phyloP scores from a whole-genome alignment of 2,113 vertebrate genomes.

The Ifrita kowaldi region DNA sequence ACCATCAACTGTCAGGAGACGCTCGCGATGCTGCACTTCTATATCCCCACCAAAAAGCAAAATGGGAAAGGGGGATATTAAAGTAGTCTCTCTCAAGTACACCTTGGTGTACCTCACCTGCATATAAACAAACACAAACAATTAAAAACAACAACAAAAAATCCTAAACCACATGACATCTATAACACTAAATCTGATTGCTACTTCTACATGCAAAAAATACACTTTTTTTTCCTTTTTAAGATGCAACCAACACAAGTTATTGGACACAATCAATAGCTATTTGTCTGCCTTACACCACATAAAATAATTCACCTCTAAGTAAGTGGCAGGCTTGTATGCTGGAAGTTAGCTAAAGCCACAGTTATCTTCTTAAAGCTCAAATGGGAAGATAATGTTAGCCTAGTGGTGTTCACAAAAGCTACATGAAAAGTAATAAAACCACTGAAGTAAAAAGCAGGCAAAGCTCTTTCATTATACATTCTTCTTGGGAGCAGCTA shows the following conservation, averaged over 20 bases:
- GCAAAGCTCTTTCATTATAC: background rate
- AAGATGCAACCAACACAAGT: background rate
- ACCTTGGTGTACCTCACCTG: conserved; percentile 92
- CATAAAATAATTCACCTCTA: background rate
- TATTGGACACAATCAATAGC: background rate
- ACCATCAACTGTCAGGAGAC: conserved; percentile 88
- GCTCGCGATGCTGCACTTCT: conserved; percentile 92
- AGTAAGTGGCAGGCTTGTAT: background rate
- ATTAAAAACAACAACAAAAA: background rate
- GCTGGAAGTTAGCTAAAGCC: background rate
- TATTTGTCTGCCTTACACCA: background rate
- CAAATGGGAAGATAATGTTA: background rate
- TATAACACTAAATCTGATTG: background rate
- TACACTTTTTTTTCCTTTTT: background rate
- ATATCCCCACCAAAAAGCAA: conserved; percentile 95
- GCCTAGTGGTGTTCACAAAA: background rate
- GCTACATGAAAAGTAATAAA: background rate
- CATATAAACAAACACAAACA: background rate
- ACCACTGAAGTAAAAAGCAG: background rate
- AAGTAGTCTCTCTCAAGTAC: conserved; percentile 89
- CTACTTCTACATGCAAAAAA: background rate
- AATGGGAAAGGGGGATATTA: conserved; percentile 90
- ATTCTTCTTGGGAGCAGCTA: background rate
- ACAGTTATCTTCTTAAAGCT: background rate
- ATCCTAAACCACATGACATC: background rate